A percentile compares a stretch with the other conserved stretches of the same genome.
phyloP scores from a whole-genome alignment of 2,888 invertebrate genomes.

The Sicus ferrugineus region DNA sequence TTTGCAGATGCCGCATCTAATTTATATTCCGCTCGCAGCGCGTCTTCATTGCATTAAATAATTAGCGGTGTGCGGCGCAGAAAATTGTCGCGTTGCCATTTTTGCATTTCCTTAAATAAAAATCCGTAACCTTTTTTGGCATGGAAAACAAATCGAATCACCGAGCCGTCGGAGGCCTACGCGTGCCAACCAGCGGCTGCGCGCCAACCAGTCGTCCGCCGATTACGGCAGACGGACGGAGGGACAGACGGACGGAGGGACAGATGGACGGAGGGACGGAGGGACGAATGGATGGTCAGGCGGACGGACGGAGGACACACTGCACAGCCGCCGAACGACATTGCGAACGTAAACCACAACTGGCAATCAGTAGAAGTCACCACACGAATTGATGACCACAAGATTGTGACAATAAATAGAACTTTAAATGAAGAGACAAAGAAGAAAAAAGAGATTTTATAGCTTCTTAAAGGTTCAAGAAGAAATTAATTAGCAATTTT shows the following conservation, averaged over 20 bases:
- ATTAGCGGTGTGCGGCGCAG: neutral
- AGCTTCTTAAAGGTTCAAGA: too few relatives aligned
- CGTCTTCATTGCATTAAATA: slow-evolving; percentile 1
- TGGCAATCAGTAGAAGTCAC: slow-evolving; percentile 11
- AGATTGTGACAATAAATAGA: too few relatives aligned
- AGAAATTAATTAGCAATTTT: too few relatives aligned
- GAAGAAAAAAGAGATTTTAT: too few relatives aligned
- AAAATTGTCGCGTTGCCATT: neutral
- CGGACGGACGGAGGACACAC: too few relatives aligned
- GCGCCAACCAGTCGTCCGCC: too few relatives aligned
- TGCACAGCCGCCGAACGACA: too few relatives aligned
- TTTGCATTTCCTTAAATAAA: neutral
- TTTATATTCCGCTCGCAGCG: neutral
- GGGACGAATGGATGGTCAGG: too few relatives aligned
- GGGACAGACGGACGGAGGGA: too few relatives aligned
- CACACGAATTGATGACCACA: neutral
- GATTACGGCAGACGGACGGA: too few relatives aligned
- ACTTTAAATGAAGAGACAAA: too few relatives aligned
- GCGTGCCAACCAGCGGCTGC: neutral
- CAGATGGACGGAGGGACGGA: too few relatives aligned
- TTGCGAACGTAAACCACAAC: neutral
- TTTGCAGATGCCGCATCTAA: neutral
- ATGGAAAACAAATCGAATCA: neutral
- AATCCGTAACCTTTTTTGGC: neutral
- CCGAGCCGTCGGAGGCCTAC: neutral